Evolutionary conservation across 2,113 vertebrate species (phyloP).

Genomic region (Chionomys nivalis): DNA sequence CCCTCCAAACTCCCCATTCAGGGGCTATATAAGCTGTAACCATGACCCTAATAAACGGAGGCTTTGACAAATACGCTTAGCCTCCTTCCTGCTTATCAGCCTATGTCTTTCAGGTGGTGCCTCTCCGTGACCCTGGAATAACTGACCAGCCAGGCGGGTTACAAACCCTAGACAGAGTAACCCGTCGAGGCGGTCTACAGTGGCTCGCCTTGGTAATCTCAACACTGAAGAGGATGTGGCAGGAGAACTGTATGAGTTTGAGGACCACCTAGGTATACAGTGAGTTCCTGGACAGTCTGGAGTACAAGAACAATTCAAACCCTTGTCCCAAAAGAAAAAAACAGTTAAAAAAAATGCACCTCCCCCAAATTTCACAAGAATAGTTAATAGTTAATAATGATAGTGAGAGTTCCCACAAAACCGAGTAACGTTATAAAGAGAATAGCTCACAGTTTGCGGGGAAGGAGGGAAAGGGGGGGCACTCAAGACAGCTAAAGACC

Average conservation of each 20-base stretch:
- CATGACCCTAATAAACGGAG: too few species aligned
- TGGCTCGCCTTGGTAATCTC: not conserved
- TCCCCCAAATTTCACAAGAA: not conserved
- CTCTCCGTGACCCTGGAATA: too few species aligned
- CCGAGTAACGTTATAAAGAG: not conserved
- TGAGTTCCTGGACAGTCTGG: not conserved
- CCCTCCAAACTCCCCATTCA: too few species aligned
- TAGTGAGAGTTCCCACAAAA: not conserved
- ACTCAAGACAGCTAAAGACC: not conserved
- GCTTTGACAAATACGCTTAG: too few species aligned
- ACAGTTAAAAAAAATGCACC: too few species aligned
- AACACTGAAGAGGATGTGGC: not conserved
- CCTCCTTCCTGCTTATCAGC: too few species aligned
- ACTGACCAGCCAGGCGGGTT: too few species aligned
- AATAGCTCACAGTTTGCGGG: not conserved
- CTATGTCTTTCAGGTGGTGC: too few species aligned
- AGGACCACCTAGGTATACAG: not conserved
- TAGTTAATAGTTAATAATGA: not conserved
- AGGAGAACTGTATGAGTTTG: not conserved
- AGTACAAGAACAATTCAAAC: not conserved
- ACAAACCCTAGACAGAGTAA: too few species aligned
- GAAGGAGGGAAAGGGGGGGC: too few species aligned
- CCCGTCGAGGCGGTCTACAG: too few species aligned
- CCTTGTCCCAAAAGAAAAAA: not conserved
- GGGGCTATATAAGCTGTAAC: too few species aligned